Conservation (phyloP, 37 sponge, comb jelly and placozoan species). For the Chondrilla cf. caribensis region DNA sequence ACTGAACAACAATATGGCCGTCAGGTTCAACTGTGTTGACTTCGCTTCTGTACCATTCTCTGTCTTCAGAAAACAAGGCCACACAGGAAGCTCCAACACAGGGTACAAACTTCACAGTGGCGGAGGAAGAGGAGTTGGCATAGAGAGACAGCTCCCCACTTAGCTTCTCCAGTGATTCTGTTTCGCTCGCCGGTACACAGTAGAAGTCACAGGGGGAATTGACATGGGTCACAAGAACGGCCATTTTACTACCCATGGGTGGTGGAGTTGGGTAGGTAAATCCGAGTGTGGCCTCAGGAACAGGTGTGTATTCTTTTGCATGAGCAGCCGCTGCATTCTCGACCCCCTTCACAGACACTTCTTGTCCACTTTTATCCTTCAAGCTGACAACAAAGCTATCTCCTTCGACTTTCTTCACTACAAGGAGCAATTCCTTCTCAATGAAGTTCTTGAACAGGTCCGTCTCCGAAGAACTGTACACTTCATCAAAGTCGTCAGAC, state of each 20-base stretch:
- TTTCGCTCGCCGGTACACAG: not conserved
- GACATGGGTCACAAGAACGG: conserved; percentile 7
- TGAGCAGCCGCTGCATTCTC: no score
- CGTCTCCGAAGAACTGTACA: not conserved
- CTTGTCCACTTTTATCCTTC: not conserved
- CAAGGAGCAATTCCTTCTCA: not conserved
- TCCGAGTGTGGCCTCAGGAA: not conserved
- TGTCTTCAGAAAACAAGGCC: conserved; percentile 61
- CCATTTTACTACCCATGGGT: not conserved
- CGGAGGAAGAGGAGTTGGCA: not conserved
- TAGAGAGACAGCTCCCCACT: not conserved
- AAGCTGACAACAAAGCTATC: not conserved
- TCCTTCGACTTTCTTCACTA: not conserved
- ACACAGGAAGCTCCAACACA: not conserved
- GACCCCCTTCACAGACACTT: not conserved
- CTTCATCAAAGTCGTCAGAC: conserved; percentile 3
- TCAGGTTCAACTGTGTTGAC: not conserved
- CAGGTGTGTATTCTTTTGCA: not conserved
- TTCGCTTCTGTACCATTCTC: conserved; percentile 66
- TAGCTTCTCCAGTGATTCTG: not conserved
- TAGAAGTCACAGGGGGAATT: conserved; percentile 2
- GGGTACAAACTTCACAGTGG: not conserved
- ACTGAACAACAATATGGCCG: conserved; percentile 33
- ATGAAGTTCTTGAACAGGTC: not conserved
- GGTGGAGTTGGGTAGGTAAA: conserved; percentile 1